A percentile compares a stretch with the other conserved stretches of the same genome.
Evolutionary conservation across 2,113 vertebrate genomes (phyloP).

Genomic region (Dicaeum eximium): DNA sequence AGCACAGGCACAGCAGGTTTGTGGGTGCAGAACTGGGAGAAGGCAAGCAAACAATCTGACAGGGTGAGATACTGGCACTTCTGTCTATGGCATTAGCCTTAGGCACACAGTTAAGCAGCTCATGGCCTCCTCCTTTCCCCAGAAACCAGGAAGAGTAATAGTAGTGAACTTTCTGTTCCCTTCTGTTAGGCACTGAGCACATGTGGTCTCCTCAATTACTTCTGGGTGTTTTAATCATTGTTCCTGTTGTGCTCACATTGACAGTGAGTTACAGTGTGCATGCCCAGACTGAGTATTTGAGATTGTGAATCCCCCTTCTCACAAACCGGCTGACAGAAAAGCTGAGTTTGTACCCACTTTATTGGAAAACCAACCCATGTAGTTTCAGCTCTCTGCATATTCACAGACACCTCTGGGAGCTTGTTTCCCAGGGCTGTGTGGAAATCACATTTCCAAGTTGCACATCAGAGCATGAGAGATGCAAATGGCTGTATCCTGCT

Average conservation of each 20-base stretch:
- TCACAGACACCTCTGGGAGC: neutral
- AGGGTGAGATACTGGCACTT: neutral
- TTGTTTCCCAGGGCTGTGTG: neutral
- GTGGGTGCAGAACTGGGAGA: neutral
- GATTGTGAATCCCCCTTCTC: neutral
- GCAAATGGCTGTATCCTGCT: neutral
- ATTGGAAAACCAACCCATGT: neutral
- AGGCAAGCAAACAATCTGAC: neutral
- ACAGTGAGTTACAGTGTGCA: neutral
- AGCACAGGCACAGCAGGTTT: neutral
- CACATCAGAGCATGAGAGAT: neutral
- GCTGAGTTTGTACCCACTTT: neutral
- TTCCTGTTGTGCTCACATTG: neutral
- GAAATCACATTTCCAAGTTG: neutral
- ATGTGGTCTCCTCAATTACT: accelerated
- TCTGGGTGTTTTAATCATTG: neutral
- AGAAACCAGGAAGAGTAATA: neutral
- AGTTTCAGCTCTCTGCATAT: neutral
- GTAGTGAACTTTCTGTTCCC: neutral
- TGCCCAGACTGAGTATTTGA: too few species aligned
- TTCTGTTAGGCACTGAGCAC: neutral
- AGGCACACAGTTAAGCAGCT: neutral
- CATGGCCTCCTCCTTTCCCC: neutral
- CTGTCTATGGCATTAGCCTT: neutral
- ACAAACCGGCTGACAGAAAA: neutral